Percentiles rank a stretch among this genome's conserved stretches.
These are phyloP conservation scores for Pseudochaenichthys georgianus DNA, from an alignment of 2,797 vertebrate species.

Conservation along the genomic window DNA sequence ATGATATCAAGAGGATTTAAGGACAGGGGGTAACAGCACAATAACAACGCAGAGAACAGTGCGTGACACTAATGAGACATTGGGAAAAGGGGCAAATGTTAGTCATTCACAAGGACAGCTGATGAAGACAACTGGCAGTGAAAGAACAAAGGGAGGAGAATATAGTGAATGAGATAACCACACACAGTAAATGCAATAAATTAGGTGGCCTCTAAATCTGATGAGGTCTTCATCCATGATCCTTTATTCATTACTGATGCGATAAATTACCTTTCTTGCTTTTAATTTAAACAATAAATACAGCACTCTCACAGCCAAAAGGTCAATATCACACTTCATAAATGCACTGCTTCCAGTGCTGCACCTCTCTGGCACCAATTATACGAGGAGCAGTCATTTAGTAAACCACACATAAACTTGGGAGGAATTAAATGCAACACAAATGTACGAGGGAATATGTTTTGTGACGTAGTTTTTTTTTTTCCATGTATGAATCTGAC, in stretches of 20 bases:
- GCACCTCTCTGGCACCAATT: conserved; percentile 25
- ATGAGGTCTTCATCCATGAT: conserved; percentile 15
- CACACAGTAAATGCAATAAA: conserved; percentile 20
- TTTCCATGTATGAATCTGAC: conserved; percentile 26
- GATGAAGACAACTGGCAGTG: conserved; percentile 32
- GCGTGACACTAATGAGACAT: conserved; percentile 62
- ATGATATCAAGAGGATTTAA: conserved; percentile 60
- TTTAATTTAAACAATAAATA: conserved; percentile 66
- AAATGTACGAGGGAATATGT: conserved; percentile 2
- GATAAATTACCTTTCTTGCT: conserved; percentile 51
- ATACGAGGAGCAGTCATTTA: conserved; percentile 31
- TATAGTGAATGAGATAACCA: conserved; percentile 48
- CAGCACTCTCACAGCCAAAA: conserved; percentile 39
- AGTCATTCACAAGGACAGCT: conserved; percentile 37
- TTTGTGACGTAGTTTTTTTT: conserved; percentile 4
- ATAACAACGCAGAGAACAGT: conserved; percentile 56
- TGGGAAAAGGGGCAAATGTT: conserved; percentile 50
- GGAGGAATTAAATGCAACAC: conserved; percentile 15
- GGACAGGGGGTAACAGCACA: conserved; percentile 58
- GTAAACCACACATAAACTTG: conserved; percentile 26
- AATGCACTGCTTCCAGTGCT: conserved; percentile 52
- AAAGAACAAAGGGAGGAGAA: conserved; percentile 16
- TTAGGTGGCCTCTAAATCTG: conserved; percentile 43
- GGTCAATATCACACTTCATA: conserved; percentile 61
- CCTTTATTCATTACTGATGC: conserved; percentile 31